Base-by-base conservation (phyloP, 2,888 invertebrate genomes). In the Drosophila prolongata region DNA sequence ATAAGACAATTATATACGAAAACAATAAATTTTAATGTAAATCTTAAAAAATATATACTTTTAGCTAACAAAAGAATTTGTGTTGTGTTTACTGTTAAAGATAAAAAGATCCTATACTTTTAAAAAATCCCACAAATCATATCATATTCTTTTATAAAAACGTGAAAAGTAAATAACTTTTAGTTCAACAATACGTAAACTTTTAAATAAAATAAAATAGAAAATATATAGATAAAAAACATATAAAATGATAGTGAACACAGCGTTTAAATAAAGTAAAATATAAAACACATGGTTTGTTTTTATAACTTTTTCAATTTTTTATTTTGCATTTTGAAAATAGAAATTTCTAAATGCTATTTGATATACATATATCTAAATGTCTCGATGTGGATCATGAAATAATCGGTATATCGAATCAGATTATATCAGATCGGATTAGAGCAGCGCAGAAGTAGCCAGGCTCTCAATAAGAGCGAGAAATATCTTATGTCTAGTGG, bases 271-370 rank as follows among this genome's bases (percentile, higher is more conserved):
- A 24, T 14, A 40, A 24, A 27, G 5, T 14, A 3, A n/a, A 27
- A 30, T 13, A 1, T 2, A 50, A 42, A 42, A 42, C n/a, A 13
- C 19, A 11, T 1, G 6, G n/a, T 40, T 42, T 35, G 24, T 6
- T 64, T 37, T 64, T 62, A 62, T 40, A 37, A 60, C 62, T 60
- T 71, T 52, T 53, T 69, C 34, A 11, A 16, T 71, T n/a, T 60
- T 40, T 62, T 50, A 11, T 34, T 65, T 46, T 35, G 65, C 65
- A 68, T 66, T 67, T 67, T 9, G 59, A 70, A 70, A 67, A 70
- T 71, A 72, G 14, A 71, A 49, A 38, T 60, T 54, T 53, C 27
- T 72, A 70, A 70, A 72, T 60, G 61, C 65, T 47, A 69, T 46
- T 67, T 69, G 46, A 66, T 69, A 27, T 14, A 53, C 50, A 46